A percentile compares a stretch with the other conserved stretches of the same genome.
Conservation (phyloP, 2,888 invertebrate species). For the Pandemis cinnamomeana region DNA sequence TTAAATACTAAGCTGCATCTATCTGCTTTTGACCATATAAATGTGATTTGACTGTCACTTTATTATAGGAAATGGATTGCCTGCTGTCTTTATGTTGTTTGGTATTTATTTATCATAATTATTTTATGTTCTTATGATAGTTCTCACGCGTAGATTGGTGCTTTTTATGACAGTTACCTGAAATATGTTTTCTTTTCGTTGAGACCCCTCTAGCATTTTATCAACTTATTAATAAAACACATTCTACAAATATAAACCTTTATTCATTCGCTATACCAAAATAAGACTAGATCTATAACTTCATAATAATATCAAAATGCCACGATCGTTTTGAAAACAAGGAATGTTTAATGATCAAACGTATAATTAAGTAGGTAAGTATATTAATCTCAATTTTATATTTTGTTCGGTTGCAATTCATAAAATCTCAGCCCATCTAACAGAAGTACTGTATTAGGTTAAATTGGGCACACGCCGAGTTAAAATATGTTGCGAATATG, state of each 20-base stretch:
- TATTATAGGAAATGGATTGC: too few species aligned
- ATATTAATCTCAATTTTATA: neutral
- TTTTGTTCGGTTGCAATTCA: neutral
- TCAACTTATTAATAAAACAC: slow-evolving; percentile 17
- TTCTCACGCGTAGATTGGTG: too few species aligned
- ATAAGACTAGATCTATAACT: slow-evolving; percentile 38
- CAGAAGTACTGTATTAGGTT: neutral
- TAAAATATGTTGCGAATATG: neutral
- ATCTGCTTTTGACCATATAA: too few species aligned
- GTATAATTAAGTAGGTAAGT: neutral
- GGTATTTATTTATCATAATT: neutral
- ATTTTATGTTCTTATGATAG: too few species aligned
- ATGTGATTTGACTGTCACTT: too few species aligned
- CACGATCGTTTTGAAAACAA: neutral
- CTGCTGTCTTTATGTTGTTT: neutral
- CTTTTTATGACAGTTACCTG: too few species aligned
- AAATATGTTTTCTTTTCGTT: neutral
- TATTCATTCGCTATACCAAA: slow-evolving; percentile 25
- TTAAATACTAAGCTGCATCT: too few species aligned
- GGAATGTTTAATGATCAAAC: slow-evolving; percentile 10
- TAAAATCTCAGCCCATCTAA: neutral
- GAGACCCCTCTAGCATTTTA: slow-evolving; percentile 1
- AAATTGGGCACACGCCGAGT: neutral
- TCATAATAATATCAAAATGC: slow-evolving; percentile 8
- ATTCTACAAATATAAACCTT: slow-evolving; percentile 30